These are phyloP conservation scores for Amazona vittata DNA, from an alignment of 2,113 vertebrate genomes.

Conservation along the genomic window DNA sequence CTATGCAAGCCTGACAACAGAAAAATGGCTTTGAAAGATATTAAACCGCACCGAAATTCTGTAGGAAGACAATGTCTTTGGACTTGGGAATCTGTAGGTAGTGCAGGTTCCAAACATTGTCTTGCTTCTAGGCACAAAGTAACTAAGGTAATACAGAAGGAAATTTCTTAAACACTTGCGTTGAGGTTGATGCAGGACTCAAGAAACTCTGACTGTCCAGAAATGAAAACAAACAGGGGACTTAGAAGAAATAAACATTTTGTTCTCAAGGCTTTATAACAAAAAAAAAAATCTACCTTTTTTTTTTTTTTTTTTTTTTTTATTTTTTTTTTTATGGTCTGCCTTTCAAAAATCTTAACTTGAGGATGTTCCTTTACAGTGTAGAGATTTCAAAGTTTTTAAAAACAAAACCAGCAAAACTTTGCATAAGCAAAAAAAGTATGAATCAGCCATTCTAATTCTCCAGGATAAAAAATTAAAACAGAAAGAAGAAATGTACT, in stretches of 20 bases:
- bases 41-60: neutral
- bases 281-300: neutral
- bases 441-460: neutral
- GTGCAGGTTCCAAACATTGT: neutral
- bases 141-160: neutral
- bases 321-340: neutral
- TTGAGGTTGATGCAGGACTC: neutral
- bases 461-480: neutral
- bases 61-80: neutral
- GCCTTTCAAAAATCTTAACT: neutral
- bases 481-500: neutral
- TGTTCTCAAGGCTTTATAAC: slow-evolving; percentile 7
- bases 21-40: neutral
- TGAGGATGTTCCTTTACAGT: neutral
- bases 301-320: neutral
- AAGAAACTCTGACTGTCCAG: neutral
- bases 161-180: neutral
- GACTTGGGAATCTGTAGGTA: neutral
- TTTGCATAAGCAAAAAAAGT: neutral
- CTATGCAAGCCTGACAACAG: slow-evolving; percentile 42
- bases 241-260: slow-evolving; percentile 1
- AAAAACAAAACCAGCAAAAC: neutral
- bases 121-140: neutral
- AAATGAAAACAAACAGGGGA: neutral
- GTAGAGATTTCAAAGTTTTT: neutral